phyloP scores from a whole-genome alignment of 2,113 vertebrate genomes.

The Petaurus breviceps region DNA sequence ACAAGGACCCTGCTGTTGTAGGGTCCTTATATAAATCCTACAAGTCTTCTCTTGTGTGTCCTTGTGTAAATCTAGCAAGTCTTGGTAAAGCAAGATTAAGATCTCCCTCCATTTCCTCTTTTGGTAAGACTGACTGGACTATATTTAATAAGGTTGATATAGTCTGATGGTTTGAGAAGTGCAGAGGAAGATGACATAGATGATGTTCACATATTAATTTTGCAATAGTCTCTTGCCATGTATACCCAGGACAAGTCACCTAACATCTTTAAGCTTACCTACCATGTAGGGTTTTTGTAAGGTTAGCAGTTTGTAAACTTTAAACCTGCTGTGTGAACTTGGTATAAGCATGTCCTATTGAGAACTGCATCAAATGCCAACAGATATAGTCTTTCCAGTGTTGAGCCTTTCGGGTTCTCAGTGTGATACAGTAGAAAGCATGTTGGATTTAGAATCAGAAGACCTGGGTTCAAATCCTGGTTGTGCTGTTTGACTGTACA shows the following conservation, averaged over 20 bases:
- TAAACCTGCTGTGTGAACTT: background rate
- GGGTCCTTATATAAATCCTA: background rate
- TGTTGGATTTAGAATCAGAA: too few relatives aligned
- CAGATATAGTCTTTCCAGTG: background rate
- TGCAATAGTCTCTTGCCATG: background rate
- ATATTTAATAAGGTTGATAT: background rate
- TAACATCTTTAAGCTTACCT: background rate
- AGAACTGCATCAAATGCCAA: background rate
- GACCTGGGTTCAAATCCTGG: background rate
- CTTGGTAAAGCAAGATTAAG: background rate
- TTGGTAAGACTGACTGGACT: background rate
- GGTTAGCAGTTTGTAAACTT: background rate
- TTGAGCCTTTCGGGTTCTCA: background rate
- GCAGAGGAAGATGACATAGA: background rate
- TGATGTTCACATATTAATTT: background rate
- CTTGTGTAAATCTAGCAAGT: background rate
- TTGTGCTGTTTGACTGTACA: background rate
- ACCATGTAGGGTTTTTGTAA: background rate
- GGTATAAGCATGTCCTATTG: background rate
- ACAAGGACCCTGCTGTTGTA: background rate
- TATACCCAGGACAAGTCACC: background rate
- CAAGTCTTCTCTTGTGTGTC: background rate
- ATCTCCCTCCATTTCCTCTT: background rate
- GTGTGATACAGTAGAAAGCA: background rate
- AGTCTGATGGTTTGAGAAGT: background rate